phyloP scores from a whole-genome alignment of 2,113 vertebrate genomes.

The Crotalus tigris region DNA sequence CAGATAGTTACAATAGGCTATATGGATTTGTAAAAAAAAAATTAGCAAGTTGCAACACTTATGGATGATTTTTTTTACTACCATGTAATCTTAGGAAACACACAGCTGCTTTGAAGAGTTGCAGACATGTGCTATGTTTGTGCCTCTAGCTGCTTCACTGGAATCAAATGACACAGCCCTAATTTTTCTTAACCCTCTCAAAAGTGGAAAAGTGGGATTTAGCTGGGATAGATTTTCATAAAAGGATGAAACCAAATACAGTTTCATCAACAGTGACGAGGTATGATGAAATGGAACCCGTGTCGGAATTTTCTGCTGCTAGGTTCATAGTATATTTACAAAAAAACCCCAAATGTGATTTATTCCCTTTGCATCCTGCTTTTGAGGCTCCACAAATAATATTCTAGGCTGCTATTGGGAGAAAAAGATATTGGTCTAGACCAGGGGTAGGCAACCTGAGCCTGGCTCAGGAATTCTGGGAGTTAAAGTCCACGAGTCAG shows the following conservation, averaged over 20 bases:
- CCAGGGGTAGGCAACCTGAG: too few relatives aligned
- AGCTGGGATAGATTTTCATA: background rate
- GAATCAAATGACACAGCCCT: background rate
- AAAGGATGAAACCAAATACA: background rate
- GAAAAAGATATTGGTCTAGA: background rate
- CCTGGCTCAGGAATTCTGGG: too few relatives aligned
- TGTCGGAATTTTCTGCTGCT: background rate
- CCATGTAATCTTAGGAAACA: background rate
- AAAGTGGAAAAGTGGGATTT: background rate
- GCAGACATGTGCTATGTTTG: background rate
- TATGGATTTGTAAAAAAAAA: background rate
- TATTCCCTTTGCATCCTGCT: background rate
- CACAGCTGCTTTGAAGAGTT: background rate
- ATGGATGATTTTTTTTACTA: background rate
- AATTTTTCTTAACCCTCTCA: background rate
- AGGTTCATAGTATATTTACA: background rate
- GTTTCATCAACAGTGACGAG: background rate
- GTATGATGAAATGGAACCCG: background rate
- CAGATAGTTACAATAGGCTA: conserved; percentile 1
- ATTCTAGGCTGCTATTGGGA: background rate
- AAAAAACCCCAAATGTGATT: background rate
- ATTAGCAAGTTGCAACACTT: background rate
- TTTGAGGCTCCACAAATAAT: background rate
- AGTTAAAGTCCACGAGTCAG: too few relatives aligned
- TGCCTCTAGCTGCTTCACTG: background rate